Evolutionary conservation across 1,140 invertebrate genomes (phyloP).

Genomic region (Drosophila parvula): DNA sequence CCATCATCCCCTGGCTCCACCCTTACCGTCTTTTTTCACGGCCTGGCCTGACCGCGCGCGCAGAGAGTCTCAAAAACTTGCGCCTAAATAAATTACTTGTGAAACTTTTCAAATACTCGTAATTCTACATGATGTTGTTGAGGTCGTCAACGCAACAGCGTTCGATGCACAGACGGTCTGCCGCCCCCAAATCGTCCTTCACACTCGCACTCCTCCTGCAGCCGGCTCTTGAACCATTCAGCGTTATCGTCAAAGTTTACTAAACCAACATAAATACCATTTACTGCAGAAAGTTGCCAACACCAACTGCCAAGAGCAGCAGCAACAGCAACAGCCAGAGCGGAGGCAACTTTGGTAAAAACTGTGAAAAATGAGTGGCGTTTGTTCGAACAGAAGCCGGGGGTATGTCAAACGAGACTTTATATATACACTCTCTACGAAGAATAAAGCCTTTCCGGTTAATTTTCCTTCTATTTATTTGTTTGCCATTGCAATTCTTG

Average conservation of each 20-base stretch:
- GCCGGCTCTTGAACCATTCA: constrained; percentile 40
- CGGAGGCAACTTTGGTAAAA: constrained; percentile 52
- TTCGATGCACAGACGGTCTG: constrained; percentile 48
- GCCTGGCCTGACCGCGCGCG: constrained; percentile 39
- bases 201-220: constrained; percentile 14
- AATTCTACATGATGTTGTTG: constrained; percentile 82
- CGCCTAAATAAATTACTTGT: constrained; percentile 82
- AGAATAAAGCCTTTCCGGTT: not conserved
- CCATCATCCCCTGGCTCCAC: constrained; percentile 20
- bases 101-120: constrained; percentile 83
- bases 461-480: not conserved
- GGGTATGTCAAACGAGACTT: constrained; percentile 10
- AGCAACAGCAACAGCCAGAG: constrained; percentile 5
- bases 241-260: constrained; percentile 79
- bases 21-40: constrained; percentile 32
- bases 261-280: constrained; percentile 82
- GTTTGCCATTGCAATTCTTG: not conserved
- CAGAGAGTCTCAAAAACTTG: constrained; percentile 71
- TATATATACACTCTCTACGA: constrained; percentile 45
- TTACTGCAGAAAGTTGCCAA: constrained; percentile 76
- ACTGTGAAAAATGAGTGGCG: constrained; percentile 65
- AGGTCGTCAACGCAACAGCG: constrained; percentile 75
- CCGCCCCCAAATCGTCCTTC: constrained; percentile 11
- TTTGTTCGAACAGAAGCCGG: constrained; percentile 36
- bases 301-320: constrained; percentile 38